Conservation (phyloP, 2,797 vertebrate genomes). For the Pelodytes ibericus region DNA sequence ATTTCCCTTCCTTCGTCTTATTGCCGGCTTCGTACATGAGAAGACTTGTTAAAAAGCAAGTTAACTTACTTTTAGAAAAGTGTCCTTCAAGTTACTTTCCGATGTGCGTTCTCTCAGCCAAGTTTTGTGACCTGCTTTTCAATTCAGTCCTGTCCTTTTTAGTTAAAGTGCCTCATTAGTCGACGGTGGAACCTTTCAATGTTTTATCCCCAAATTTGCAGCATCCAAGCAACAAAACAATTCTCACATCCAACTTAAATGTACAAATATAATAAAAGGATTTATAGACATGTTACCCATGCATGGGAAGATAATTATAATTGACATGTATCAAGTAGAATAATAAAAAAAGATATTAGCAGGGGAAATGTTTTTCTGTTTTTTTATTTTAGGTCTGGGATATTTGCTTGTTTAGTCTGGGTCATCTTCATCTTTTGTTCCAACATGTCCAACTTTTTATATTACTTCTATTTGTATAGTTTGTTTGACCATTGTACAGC, state of each 20-base stretch:
- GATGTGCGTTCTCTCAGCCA: constrained; percentile 22
- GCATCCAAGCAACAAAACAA: neutral
- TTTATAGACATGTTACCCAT: too few species aligned
- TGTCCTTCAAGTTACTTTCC: constrained; percentile 56
- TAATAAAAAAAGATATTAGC: too few species aligned
- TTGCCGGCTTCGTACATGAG: constrained; percentile 56
- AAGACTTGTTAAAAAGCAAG: constrained; percentile 58
- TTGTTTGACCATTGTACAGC: too few species aligned
- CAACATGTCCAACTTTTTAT: too few species aligned
- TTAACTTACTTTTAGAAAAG: constrained; percentile 48
- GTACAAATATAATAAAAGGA: neutral
- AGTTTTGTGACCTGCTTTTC: constrained; percentile 24
- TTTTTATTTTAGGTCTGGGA: too few species aligned
- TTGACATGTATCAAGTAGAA: too few species aligned
- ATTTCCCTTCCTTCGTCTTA: constrained; percentile 48
- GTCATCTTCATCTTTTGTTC: too few species aligned
- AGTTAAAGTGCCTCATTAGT: constrained; percentile 18
- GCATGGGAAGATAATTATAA: too few species aligned
- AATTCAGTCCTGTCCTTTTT: rapidly evolving
- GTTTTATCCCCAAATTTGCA: neutral
- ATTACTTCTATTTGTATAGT: too few species aligned
- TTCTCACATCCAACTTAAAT: neutral
- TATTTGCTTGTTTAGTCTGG: too few species aligned
- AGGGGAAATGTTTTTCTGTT: too few species aligned
- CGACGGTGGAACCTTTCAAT: neutral